Evolutionary conservation across 2,888 invertebrate species (phyloP).

Genomic region (Cylindroiulus punctatus): DNA sequence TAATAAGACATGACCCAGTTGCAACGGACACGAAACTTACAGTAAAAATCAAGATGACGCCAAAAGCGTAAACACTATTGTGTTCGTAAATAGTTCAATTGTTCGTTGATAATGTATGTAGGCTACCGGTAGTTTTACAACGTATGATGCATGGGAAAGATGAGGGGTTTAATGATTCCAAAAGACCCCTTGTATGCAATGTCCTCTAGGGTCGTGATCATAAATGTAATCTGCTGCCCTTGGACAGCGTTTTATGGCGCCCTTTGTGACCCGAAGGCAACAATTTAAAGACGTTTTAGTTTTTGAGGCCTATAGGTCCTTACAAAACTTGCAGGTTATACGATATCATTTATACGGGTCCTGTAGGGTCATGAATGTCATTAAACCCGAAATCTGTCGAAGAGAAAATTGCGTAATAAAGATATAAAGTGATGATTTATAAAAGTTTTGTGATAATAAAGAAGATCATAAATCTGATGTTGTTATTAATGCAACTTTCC

Average conservation of each 20-base stretch:
- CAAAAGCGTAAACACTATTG: background rate
- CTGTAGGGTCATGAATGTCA: background rate
- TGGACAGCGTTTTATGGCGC: background rate
- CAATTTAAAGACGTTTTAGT: slow-evolving; percentile 22
- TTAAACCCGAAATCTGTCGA: background rate
- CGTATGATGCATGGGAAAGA: background rate
- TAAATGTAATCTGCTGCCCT: slow-evolving; percentile 34
- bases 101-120: background rate
- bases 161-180: background rate
- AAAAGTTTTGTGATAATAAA: background rate
- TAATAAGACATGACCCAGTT: background rate
- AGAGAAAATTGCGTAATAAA: slow-evolving; percentile 15
- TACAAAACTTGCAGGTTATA: background rate
- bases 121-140: background rate
- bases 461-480: background rate
- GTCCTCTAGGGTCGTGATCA: background rate
- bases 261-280: background rate
- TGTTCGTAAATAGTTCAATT: background rate
- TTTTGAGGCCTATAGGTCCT: background rate
- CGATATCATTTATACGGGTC: background rate
- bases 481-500: background rate
- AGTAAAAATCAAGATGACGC: background rate
- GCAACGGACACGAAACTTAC: background rate
- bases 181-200: background rate
- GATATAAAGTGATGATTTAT: background rate